These are phyloP conservation scores for Crocodylus rhombifer DNA, from an alignment of 2,797 vertebrate species.

Conservation along the genomic window DNA sequence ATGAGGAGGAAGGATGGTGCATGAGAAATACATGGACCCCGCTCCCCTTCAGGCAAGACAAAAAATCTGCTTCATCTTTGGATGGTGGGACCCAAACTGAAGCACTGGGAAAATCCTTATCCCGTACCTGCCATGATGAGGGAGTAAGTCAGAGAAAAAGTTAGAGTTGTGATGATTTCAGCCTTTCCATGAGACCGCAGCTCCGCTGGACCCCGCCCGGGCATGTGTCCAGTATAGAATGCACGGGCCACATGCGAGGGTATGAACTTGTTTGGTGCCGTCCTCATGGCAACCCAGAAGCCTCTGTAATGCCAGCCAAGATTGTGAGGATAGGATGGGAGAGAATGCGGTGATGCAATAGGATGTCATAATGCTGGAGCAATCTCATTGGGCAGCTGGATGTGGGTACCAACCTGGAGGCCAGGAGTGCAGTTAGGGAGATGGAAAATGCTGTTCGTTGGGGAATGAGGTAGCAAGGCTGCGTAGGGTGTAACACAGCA, in stretches of 20 bases:
- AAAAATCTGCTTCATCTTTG: background rate
- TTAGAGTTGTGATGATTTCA: background rate
- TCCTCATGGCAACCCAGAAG: conserved; percentile 36
- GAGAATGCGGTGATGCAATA: background rate
- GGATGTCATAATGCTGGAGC: background rate
- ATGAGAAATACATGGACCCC: background rate
- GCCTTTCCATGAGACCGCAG: background rate
- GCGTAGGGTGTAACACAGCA: background rate
- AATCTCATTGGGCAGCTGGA: background rate
- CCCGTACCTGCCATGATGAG: conserved; percentile 39
- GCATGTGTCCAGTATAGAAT: background rate
- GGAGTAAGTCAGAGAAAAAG: background rate
- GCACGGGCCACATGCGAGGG: background rate
- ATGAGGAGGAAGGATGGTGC: background rate
- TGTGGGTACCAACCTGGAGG: background rate
- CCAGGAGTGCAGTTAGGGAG: background rate
- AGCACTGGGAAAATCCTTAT: background rate
- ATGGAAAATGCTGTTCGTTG: background rate
- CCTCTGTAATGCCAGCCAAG: background rate
- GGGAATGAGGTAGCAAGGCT: background rate
- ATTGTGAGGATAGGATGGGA: background rate
- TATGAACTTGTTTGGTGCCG: background rate
- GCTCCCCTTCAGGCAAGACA: background rate
- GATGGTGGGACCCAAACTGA: background rate
- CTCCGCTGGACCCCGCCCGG: background rate